Evolutionary conservation across 2,113 vertebrate genomes (phyloP), one percentile per base, ranked within the genome.

Genomic region (Thunnus maccoyii): DNA sequence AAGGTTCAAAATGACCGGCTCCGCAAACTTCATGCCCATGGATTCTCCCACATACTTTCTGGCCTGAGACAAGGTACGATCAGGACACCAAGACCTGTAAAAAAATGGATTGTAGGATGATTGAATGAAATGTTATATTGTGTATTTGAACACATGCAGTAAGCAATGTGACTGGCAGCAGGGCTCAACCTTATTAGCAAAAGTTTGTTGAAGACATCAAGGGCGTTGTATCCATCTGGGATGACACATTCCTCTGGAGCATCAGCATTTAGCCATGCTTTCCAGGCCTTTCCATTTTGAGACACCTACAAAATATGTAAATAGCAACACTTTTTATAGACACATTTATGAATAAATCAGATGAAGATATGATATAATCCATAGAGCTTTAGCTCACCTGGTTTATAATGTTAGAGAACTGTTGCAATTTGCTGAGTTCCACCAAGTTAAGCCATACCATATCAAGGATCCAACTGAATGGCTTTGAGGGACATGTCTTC

Each of bases 401-500:
- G 71, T 94, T 92, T 68, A 97, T 93, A 83, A 98, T 86, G 85
- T 96, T 95, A 62, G 93, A 91, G 91, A 98, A 98, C 56, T 95
- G 95, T 64, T 88, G 73, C 12, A 97, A 93, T 77, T 97, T 97
- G 88, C 95, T 96, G 20, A 98, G 96, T 80, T 96, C 96, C 71
- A 97, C 97, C 78, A 98, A 90, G 83, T 98, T 97, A 58, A 97
- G 64, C 97, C 97, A 98, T 5, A 96, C 96, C 95, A 97, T 95
- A 84, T 98, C 97, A 36, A 96, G 87, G 72, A 98, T 97, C 97
- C 97, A 98, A 74, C 94, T 96, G 67, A 94, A 94, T 1, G 97
- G 95, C 68, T 97, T 98, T 18, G 94, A 61, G 57, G 96, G 96
- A 81, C 96, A 97, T 48, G 96, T 89, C 89, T 97, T 97, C 67